A percentile compares a stretch with the other conserved stretches of the same genome.
These are phyloP conservation scores for Liodrosophila aerea DNA, from an alignment of 2,888 invertebrate genomes.

Conservation along the genomic window DNA sequence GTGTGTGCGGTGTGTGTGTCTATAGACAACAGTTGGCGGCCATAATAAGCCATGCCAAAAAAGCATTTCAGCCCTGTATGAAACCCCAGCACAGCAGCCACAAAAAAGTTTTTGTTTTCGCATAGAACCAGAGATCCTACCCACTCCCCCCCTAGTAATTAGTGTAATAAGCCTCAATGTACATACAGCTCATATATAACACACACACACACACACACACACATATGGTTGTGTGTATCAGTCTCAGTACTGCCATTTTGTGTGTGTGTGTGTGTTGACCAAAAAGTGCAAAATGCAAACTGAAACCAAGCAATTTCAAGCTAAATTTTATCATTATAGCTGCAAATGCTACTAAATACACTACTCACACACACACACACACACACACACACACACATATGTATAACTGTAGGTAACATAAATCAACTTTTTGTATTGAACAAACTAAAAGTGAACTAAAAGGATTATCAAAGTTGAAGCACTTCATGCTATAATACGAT, in stretches of 20 bases:
- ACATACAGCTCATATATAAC: slow-evolving; percentile 18
- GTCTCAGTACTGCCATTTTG: slow-evolving; percentile 11
- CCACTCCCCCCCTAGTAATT: slow-evolving; percentile 56
- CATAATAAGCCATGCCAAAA: slow-evolving; percentile 61
- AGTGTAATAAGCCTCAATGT: slow-evolving; percentile 75
- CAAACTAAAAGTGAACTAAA: slow-evolving; percentile 1
- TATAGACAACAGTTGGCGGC: slow-evolving; percentile 41
- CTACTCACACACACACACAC: neutral
- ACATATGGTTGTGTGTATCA: slow-evolving; percentile 3
- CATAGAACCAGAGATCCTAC: neutral
- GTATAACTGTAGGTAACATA: slow-evolving; percentile 3
- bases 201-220: slow-evolving; percentile 4
- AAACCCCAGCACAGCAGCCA: slow-evolving; percentile 38
- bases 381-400: neutral
- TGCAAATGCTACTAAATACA: neutral
- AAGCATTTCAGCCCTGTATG: slow-evolving; percentile 22
- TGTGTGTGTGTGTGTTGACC: slow-evolving; percentile 25
- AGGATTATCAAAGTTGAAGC: slow-evolving; percentile 5
- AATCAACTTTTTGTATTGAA: slow-evolving; percentile 32
- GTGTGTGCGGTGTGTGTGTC: no score
- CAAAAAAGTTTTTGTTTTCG: slow-evolving; percentile 58
- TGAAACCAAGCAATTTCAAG: slow-evolving; percentile 38
- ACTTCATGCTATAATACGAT: no score
- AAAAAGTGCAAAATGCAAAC: slow-evolving; percentile 41
- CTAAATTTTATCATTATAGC: slow-evolving; percentile 16